Percentiles rank a stretch among this genome's conserved stretches.
Conservation (phyloP, 1,140 invertebrate genomes). For the Thaumatotibia leucotreta region DNA sequence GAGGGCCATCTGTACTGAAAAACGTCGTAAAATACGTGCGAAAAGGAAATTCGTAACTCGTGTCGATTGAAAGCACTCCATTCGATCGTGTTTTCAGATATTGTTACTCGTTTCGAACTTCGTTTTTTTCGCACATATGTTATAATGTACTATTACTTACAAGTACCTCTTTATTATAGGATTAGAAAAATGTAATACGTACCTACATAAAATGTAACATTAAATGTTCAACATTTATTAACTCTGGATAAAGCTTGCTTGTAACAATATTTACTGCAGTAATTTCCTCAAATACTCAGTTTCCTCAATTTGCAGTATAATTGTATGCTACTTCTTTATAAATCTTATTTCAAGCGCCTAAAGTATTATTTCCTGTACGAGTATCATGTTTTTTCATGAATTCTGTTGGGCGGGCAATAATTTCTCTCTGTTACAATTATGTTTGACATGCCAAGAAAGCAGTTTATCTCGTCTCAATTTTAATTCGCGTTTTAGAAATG, state of each 20-base stretch:
- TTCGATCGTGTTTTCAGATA: too few relatives aligned
- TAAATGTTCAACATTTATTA: not conserved
- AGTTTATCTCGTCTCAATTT: not conserved
- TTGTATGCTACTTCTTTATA: not conserved
- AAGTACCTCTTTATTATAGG: too few relatives aligned
- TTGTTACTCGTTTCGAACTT: too few relatives aligned
- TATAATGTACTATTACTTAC: too few relatives aligned
- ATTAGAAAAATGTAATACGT: too few relatives aligned
- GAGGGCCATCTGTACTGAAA: too few relatives aligned
- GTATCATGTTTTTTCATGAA: not conserved
- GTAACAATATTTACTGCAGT: not conserved
- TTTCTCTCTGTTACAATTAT: not conserved
- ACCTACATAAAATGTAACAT: too few relatives aligned
- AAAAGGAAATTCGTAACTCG: too few relatives aligned
- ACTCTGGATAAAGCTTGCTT: not conserved
- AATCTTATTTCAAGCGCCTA: not conserved
- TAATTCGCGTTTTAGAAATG: not conserved
- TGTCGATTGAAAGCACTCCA: too few relatives aligned
- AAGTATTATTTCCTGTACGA: not conserved
- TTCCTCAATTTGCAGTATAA: conserved; percentile 1
- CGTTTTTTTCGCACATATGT: too few relatives aligned
- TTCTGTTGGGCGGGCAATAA: not conserved
- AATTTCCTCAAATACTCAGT: not conserved
- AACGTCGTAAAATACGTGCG: too few relatives aligned
- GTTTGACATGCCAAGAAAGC: not conserved